phyloP scores from a whole-genome alignment of 2,888 invertebrate species.

The Dorcus parallelipipedus region DNA sequence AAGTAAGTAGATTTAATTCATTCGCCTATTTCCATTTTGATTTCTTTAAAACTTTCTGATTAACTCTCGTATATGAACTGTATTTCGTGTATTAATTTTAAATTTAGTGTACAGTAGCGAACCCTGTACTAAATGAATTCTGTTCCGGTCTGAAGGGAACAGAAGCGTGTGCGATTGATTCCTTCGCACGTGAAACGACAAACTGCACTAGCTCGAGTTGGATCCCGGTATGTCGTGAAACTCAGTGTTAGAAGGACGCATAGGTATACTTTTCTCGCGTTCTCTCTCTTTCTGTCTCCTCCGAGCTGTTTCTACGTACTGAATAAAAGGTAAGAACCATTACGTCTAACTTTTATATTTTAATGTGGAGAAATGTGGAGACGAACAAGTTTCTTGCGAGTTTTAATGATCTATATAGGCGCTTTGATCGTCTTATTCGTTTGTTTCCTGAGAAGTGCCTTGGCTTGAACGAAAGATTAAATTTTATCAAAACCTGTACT shows the following conservation, averaged over 20 bases:
- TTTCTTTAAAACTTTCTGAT: too few species aligned
- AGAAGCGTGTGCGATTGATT: background rate
- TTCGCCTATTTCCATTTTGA: too few species aligned
- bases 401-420: conserved; percentile 1
- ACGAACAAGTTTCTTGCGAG: conserved; percentile 1
- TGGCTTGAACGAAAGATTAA: background rate
- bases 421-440: background rate
- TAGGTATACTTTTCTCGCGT: conserved; percentile 15
- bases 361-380: background rate
- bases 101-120: too few species aligned
- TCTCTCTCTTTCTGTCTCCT: background rate
- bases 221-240: conserved; percentile 27
- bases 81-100: too few species aligned
- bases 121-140: too few species aligned
- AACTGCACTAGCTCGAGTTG: conserved; percentile 27
- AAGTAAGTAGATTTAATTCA: too few species aligned
- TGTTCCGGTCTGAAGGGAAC: too few species aligned
- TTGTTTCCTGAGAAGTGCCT: background rate
- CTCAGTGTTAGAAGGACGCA: conserved; percentile 26
- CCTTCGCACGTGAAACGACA: conserved; percentile 13
- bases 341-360: background rate
- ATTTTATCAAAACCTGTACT: too few species aligned
- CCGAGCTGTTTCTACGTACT: background rate
- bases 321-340: conserved; percentile 5
- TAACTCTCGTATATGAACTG: too few species aligned